phyloP scores from a whole-genome alignment of 2,113 vertebrate species.

The Spheniscus mendiculus region DNA sequence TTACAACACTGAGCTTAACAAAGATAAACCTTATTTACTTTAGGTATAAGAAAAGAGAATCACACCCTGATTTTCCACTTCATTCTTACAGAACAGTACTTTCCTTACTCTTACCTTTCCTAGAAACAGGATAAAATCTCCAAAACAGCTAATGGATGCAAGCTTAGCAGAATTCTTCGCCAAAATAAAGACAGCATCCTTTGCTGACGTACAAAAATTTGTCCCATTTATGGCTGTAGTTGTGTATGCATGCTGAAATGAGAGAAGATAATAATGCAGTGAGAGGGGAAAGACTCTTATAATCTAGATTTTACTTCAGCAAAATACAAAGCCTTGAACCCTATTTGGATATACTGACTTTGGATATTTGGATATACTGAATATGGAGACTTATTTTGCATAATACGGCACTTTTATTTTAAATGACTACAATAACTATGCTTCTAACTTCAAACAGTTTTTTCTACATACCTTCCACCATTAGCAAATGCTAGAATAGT shows the following conservation, averaged over 20 bases:
- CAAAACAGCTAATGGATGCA: constrained; percentile 61
- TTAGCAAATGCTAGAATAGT: background rate
- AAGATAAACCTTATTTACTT: background rate
- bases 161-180: constrained; percentile 66
- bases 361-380: background rate
- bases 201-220: constrained; percentile 77
- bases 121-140: constrained; percentile 78
- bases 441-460: background rate
- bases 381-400: background rate
- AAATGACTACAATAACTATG: background rate
- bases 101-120: constrained; percentile 75
- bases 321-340: background rate
- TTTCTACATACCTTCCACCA: background rate
- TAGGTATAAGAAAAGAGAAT: background rate
- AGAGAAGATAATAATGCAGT: background rate
- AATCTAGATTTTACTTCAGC: background rate
- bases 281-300: background rate
- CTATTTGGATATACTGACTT: background rate
- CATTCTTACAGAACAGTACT: background rate
- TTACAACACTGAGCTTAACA: background rate
- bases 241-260: constrained; percentile 76
- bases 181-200: constrained; percentile 67
- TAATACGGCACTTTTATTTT: background rate
- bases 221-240: constrained; percentile 78
- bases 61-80: background rate